Evolutionary conservation across 1,140 invertebrate species (phyloP), one percentile per base, ranked within the genome.

Genomic region (Leptopilina boulardi): DNA sequence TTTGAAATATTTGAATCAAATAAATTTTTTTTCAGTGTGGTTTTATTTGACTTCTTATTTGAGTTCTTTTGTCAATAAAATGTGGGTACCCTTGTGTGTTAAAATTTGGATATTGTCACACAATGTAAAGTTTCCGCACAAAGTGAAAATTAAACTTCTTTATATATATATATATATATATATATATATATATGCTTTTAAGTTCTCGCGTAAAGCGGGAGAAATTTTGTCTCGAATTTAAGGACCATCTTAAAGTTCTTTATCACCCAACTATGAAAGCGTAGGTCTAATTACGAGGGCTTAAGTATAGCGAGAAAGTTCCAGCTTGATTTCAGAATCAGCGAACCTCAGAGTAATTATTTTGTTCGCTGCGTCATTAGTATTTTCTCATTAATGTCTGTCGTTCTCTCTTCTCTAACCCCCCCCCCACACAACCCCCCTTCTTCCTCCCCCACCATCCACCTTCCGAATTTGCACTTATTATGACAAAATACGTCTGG

Each of bases 261-360:
- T 66, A 66, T 66, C 26, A 81, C 77, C 51, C 41, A 44, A 19
- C 44, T 70, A 71, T 59, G 23, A 54, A 78, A 81, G 76, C 23
- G 59, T 73, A 80, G 44, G 59, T 73, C 82, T 83, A 83, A 83
- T 83, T 81, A 83, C 78, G 75, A 77, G 71, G 77, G 82, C 77
- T 83, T 80, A 81, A 83, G 74, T 77, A 75, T 76, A 51, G 47
- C 56, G 77, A 56, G 76, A 81, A 83, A 83, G 82, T 83, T 83
- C 79, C 76, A 80, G 82, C 76, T 66, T 66, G 56, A 74, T 83
- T 81, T 81, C 76, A 80, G 79, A 66, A 66, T 66, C 59, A 66
- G 59, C 59, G 23, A 66, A 66, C 59, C 59, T 26, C 26, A 66
- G 26, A 66, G 23, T 66, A 66, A 34, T 34, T 66, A 66, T 66